These are phyloP conservation scores for Busseola fusca DNA, from an alignment of 2,888 invertebrate genomes.

Conservation along the genomic window DNA sequence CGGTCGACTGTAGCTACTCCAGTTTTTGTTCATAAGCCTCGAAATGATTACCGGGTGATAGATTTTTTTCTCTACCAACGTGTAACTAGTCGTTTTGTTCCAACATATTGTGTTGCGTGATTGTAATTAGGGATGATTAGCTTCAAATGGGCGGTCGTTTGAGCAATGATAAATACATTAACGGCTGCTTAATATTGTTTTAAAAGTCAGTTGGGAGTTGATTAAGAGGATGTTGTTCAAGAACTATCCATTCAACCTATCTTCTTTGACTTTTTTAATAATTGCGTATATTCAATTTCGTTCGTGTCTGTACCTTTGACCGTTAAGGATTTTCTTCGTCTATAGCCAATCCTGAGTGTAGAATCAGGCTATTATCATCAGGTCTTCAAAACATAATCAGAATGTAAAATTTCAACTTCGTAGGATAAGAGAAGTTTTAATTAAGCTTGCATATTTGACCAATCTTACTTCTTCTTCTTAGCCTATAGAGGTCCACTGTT, in stretches of 20 bases:
- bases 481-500: too few species aligned
- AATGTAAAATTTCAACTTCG: too few species aligned
- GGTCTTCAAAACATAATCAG: too few species aligned
- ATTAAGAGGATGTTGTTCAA: conserved; percentile 12
- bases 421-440: too few species aligned
- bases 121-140: conserved; percentile 57
- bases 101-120: conserved; percentile 57
- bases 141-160: conserved; percentile 49
- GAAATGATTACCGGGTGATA: conserved; percentile 63
- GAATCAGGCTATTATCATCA: too few species aligned
- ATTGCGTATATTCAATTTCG: too few species aligned
- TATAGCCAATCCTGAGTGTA: neutral
- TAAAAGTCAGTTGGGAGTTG: conserved; percentile 6
- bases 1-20: conserved; percentile 36
- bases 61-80: conserved; percentile 37
- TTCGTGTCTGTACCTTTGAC: too few species aligned
- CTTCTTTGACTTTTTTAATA: too few species aligned
- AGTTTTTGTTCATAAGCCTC: conserved; percentile 66
- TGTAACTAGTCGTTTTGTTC: conserved; percentile 41
- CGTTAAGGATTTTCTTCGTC: neutral
- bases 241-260: too few species aligned
- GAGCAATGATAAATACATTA: conserved; percentile 61
- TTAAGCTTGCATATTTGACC: too few species aligned
- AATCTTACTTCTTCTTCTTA: too few species aligned
- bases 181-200: conserved; percentile 33